Base-by-base conservation (phyloP, 2,888 invertebrate genomes). In the Frankliniella intonsa region DNA sequence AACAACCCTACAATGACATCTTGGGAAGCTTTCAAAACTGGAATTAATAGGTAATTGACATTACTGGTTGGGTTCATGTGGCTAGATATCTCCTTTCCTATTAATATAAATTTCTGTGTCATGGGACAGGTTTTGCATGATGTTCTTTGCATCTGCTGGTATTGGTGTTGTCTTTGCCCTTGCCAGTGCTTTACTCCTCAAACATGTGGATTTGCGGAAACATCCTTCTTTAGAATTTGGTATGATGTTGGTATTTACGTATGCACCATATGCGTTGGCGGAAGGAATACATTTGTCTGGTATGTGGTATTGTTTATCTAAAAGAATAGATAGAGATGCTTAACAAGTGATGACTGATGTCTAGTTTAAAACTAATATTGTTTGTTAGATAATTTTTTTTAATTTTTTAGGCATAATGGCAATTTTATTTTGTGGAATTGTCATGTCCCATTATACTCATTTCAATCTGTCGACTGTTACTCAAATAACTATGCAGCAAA, bases 401-500 rank as follows among this genome's bases (percentile, higher is more conserved):
- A 27, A 0, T 19, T 81, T 80, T 82, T 82, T 83, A 93, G 97
- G 99, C 84, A 99, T 99, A 83, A 99, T 99, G 99, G 98, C 99
- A 11, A 99, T 99, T 86, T 89, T 99, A 85, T 98, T 99, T 88
- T 98, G 98, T 89, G 99, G 99, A 11, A 97, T 99, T 87, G 98
- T 98, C 0, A 99, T 99, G 99, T 98, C 98, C 0, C 99, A 99
- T 88, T 99, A 99, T 88, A 99, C 99, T 19, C 99, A 99, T 90
- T 97, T 96, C 87, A 99, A 99, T 88, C 90, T 99, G 80, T 98
- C 98, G 0, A 98, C 99, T 0, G 95, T 99, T 27, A 98, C 99
- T 0, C 99, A 99, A 90, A 98, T 99, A 81, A 99, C 99, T 7
- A 98, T 99, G 95, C 98, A 99, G 88, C 98, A 99, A 89, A 99